A percentile compares a stretch with the other conserved stretches of the same genome.
phyloP scores from a whole-genome alignment of 2,113 vertebrate species.

The Macroglossus sobrinus region DNA sequence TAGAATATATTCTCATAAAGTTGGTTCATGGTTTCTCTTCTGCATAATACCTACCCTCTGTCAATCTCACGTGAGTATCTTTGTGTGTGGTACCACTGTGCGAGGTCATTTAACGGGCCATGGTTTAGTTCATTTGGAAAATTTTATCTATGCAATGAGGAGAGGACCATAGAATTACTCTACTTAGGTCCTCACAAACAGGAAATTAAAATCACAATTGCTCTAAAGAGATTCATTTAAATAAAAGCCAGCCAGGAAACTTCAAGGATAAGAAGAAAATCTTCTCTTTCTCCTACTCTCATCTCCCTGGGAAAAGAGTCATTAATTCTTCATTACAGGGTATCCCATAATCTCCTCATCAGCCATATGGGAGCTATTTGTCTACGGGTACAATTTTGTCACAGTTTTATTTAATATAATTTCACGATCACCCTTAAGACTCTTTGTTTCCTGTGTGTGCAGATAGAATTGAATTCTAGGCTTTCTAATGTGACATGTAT shows the following conservation, averaged over 20 bases:
- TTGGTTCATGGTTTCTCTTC: background rate
- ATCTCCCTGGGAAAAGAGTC: slow-evolving; percentile 41
- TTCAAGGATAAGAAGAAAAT: slow-evolving; percentile 31
- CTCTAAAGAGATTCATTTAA: slow-evolving; percentile 44
- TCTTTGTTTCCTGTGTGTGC: slow-evolving; percentile 55
- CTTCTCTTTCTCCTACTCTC: background rate
- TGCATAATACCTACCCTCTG: background rate
- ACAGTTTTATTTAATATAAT: slow-evolving; percentile 70
- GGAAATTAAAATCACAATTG: slow-evolving; percentile 20
- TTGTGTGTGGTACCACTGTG: background rate
- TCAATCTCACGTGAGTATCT: rapidly evolving
- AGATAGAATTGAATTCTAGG: slow-evolving; percentile 70
- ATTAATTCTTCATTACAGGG: slow-evolving; percentile 51
- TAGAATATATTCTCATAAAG: background rate
- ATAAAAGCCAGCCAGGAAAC: slow-evolving; percentile 53
- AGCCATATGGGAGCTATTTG: slow-evolving; percentile 50
- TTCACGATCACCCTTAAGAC: slow-evolving; percentile 36
- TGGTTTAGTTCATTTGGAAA: background rate
- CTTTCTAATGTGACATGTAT: slow-evolving; percentile 70
- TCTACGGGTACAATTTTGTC: slow-evolving; percentile 40
- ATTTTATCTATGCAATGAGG: background rate
- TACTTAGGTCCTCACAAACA: background rate
- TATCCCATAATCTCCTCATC: slow-evolving; percentile 43
- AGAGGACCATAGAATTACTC: background rate
- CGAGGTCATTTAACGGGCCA: background rate